Base-by-base conservation (phyloP, 2,888 invertebrate genomes). In the Drosophila incognita region DNA sequence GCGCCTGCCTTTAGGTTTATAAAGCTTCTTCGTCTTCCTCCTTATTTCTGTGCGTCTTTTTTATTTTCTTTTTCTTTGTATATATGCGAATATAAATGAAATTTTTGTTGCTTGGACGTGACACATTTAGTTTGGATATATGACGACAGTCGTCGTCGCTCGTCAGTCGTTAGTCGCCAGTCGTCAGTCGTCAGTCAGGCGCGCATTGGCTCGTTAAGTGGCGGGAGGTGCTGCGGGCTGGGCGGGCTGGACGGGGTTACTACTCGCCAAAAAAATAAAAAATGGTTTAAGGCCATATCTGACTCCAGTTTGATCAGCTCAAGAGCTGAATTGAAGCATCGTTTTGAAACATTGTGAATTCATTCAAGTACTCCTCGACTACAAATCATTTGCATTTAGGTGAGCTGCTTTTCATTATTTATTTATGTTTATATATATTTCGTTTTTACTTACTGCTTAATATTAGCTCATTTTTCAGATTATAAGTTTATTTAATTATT, bases 71-170 rank as follows among this genome's bases (percentile, higher is more conserved):
- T 49, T 53, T 29, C n/a, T 57, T 27, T 38, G 64, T 75, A 59
- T 82, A 69, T 81, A 79, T 85, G 86, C 74, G 90, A 83, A 87
- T 86, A 90, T 90, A 87, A 87, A 90, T 88, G 90, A 89, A 90
- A 90, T 89, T 90, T 90, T 90, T 90, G 90, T 87, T 87, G 88
- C 81, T 86, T 82, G 90, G 80, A 87, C 87, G 87, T 87, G 87
- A 87, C 90, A 90, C 90, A 87, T 90, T 87, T 87, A 88, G 89
- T 88, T 89, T 78, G 83, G 60, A 89, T 89, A 87, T 89, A 87
- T 89, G 83, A 83, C 75, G 81, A 75, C 81, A 83, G 81, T 80
- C 69, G 76, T 46, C 46, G 46, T 24, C 46, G 24, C 40, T 81
- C 74, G 69, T 69, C 74, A 33, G 38, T 48, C 62, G 33, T 21